Conservation (phyloP, 1,140 invertebrate species). For the Harpegnathos saltator region DNA sequence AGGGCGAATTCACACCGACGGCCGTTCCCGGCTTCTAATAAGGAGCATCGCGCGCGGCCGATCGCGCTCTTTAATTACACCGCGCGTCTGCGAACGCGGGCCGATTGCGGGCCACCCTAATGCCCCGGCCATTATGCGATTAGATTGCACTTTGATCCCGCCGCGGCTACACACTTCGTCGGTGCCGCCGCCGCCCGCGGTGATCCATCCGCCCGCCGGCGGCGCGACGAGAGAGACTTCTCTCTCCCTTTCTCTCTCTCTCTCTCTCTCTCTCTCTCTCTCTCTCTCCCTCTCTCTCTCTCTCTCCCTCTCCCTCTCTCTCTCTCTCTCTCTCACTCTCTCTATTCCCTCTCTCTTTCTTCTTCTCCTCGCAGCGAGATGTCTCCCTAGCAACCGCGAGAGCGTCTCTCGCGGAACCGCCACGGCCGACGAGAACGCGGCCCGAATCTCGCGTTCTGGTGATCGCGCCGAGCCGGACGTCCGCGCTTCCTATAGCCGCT, state of each 20-base stretch:
- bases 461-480: background rate
- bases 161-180: slow-evolving; percentile 22
- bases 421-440: background rate
- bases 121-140: slow-evolving; percentile 64
- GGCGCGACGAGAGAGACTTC: background rate
- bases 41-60: slow-evolving; percentile 48
- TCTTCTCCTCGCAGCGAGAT: background rate
- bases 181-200: slow-evolving; percentile 29
- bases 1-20: slow-evolving; percentile 32
- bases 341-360: background rate
- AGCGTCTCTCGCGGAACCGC: background rate
- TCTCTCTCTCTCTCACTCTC: background rate
- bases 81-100: slow-evolving; percentile 16
- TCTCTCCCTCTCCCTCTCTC: background rate
- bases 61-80: slow-evolving; percentile 61
- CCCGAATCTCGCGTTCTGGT: background rate
- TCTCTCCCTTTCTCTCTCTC: background rate
- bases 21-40: slow-evolving; percentile 55
- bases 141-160: slow-evolving; percentile 65
- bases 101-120: slow-evolving; percentile 50
- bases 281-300: background rate
- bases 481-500: too few relatives aligned
- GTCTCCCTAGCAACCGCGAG: slow-evolving; percentile 7
- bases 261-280: background rate
- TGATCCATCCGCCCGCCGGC: too few relatives aligned